Evolutionary conservation across 1,140 invertebrate species (phyloP).

Genomic region (Penaeus indicus): DNA sequence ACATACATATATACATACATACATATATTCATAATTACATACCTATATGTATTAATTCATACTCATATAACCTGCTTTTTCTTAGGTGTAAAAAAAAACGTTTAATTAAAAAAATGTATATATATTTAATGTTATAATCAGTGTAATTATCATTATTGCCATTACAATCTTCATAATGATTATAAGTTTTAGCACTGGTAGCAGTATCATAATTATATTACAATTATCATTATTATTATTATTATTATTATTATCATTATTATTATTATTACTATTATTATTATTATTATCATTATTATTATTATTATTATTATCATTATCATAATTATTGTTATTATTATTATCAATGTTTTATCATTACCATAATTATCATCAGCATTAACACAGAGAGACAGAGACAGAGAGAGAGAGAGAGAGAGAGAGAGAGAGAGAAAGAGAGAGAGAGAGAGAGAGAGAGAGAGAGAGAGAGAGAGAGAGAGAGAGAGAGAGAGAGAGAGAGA

Average conservation of each 20-base stretch:
- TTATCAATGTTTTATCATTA: too few species aligned
- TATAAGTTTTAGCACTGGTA: not conserved
- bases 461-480: not conserved
- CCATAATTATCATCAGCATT: conserved; percentile 1
- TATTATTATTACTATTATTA: conserved; percentile 13
- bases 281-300: conserved; percentile 14
- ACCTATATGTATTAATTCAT: too few species aligned
- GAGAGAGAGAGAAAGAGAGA: not conserved
- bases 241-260: conserved; percentile 13
- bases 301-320: conserved; percentile 13
- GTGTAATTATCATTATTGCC: conserved; percentile 24
- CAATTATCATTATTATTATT: conserved; percentile 11
- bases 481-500: not conserved
- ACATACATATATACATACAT: too few species aligned
- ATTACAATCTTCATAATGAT: not conserved
- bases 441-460: not conserved
- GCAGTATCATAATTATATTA: not conserved
- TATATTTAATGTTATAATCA: too few species aligned
- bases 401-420: not conserved
- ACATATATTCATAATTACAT: too few species aligned
- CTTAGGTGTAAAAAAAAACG: too few species aligned
- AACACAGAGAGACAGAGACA: not conserved
- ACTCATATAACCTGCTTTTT: too few species aligned
- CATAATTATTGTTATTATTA: too few species aligned
- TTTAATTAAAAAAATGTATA: too few species aligned